Conservation (phyloP, 2,888 invertebrate genomes). For the Molorchus minor region DNA sequence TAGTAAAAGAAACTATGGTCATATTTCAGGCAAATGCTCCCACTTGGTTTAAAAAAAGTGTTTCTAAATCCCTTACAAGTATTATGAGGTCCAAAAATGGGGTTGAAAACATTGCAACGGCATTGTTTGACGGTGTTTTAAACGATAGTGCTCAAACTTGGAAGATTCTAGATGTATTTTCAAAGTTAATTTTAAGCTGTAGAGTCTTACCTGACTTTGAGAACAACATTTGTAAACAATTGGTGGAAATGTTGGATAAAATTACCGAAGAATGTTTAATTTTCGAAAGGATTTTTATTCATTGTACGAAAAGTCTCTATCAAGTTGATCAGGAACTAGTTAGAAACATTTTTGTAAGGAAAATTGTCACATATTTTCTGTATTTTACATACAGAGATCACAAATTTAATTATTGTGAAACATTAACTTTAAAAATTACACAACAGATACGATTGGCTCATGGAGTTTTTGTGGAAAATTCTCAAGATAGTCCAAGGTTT, state of each 20-base stretch:
- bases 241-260: conserved; percentile 61
- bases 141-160: conserved; percentile 70
- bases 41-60: conserved; percentile 70
- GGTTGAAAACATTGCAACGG: conserved; percentile 70
- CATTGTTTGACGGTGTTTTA: conserved; percentile 65
- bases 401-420: conserved; percentile 52
- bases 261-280: conserved; percentile 34
- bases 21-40: conserved; percentile 70
- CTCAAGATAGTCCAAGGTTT: conserved; percentile 48
- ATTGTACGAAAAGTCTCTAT: conserved; percentile 67
- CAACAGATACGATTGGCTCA: conserved; percentile 50
- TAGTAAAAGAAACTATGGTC: conserved; percentile 76
- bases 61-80: conserved; percentile 69
- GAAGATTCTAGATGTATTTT: conserved; percentile 73
- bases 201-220: conserved; percentile 68
- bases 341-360: conserved; percentile 57
- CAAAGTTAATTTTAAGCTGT: conserved; percentile 70
- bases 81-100: conserved; percentile 71
- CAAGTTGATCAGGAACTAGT: conserved; percentile 64
- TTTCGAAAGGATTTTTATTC: conserved; percentile 62
- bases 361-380: conserved; percentile 37
- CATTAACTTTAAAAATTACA: conserved; percentile 47
- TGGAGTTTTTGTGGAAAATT: conserved; percentile 50
- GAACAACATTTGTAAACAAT: conserved; percentile 65
- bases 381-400: conserved; percentile 46